A percentile compares a stretch with the other conserved stretches of the same genome.
These are phyloP conservation scores for Agrenia bidenticulata DNA, from an alignment of 2,888 invertebrate genomes.

Conservation along the genomic window DNA sequence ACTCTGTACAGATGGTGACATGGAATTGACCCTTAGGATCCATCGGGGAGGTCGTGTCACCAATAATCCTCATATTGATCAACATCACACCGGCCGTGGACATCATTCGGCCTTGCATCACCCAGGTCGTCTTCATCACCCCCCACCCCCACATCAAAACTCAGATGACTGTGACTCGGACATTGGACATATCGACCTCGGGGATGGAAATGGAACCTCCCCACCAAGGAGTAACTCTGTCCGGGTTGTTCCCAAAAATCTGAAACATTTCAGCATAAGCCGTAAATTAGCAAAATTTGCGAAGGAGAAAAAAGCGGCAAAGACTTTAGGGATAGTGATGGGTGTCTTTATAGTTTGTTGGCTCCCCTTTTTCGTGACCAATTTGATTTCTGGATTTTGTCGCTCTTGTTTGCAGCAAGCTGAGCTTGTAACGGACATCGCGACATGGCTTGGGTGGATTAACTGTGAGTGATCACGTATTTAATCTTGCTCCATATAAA, in stretches of 20 bases:
- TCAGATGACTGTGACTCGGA: constrained; percentile 67
- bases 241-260: constrained; percentile 53
- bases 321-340: constrained; percentile 95
- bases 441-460: constrained; percentile 94
- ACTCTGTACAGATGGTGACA: constrained; percentile 65
- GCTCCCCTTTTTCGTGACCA: constrained; percentile 96
- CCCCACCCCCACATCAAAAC: constrained; percentile 42
- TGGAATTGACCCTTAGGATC: constrained; percentile 85
- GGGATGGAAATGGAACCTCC: constrained; percentile 31
- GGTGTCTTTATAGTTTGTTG: constrained; percentile 86
- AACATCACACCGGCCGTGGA: constrained; percentile 19
- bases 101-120: constrained; percentile 17
- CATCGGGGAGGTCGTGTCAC: constrained; percentile 78
- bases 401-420: constrained; percentile 82
- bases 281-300: constrained; percentile 92
- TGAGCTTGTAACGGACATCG: constrained; percentile 81
- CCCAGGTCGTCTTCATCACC: constrained; percentile 54
- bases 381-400: constrained; percentile 86
- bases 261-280: constrained; percentile 88
- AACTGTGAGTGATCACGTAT: constrained; percentile 69
- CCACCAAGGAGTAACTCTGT: constrained; percentile 46
- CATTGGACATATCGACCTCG: constrained; percentile 46
- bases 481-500: too few relatives aligned
- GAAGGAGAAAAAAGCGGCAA: constrained; percentile 96
- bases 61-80: constrained; percentile 16